Base-by-base conservation (phyloP, 2,113 vertebrate species). In the Trichechus manatus region DNA sequence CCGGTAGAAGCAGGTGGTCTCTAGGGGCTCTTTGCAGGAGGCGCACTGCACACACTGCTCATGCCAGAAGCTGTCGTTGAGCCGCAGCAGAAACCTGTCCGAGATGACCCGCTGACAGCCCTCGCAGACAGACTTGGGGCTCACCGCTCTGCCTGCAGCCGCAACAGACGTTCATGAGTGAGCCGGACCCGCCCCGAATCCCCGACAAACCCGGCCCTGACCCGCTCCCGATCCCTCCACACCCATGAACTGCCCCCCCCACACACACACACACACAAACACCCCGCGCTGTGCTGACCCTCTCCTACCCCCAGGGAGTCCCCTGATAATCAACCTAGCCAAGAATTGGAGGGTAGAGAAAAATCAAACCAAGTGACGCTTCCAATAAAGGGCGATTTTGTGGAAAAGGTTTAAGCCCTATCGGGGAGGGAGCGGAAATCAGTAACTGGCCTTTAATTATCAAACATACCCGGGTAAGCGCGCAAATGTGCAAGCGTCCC, bases 31-130 rank as follows among this genome's bases (percentile, higher is more conserved):
- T 83, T 99, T 99, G 98, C 99, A 99, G 94, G 98, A 98, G 1
- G 98, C 96, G 97, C 99, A 99, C 95, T 99, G 99, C 96, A 99
- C 99, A n/a, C 99, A 99, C 93, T 98, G 98, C 96, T 99, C 99
- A 0, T 99, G 99, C 99, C 99, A 99, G 96, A 99, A 98, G 97
- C 99, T 99, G 97, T 99, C 99, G 84, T 99, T 99, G 87, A 99
- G 99, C 95, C 99, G 98, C 97, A 99, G 99, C 98, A 99, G 99
- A 97, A 99, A 99, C 81, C 99, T 98, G 98, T 99, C 99, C 82
- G 97, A 98, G 98, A 99, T 99, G 95, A 99, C 98, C 77, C 99
- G 98, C 93, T 99, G 99, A 97, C 99, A 99, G 95, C 99, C 99
- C 87, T 99, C 99, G 90, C 99, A 99, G 97, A 99, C 99, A 3